Evolutionary conservation across 2,797 vertebrate genomes (phyloP).

Genomic region (Betta splendens): DNA sequence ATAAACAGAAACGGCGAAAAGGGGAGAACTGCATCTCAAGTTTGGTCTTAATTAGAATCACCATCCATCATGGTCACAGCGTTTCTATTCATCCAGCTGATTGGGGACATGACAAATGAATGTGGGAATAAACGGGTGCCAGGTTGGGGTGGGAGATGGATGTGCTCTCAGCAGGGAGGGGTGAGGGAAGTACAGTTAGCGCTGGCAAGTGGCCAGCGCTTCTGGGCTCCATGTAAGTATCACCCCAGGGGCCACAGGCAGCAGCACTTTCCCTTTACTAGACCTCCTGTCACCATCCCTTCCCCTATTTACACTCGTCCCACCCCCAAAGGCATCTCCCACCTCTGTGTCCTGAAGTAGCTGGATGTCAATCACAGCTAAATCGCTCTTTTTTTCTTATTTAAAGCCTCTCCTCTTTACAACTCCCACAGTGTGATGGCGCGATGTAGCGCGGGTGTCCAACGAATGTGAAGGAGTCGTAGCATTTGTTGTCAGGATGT

Average conservation of each 20-base stretch:
- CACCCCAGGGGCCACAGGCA: slow-evolving; percentile 49
- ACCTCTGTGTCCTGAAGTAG: slow-evolving; percentile 48
- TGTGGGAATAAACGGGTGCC: slow-evolving; percentile 92
- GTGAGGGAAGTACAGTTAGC: slow-evolving; percentile 88
- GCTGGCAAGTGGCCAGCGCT: slow-evolving; percentile 86
- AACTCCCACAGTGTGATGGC: slow-evolving; percentile 34
- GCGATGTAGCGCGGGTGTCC: slow-evolving; percentile 50
- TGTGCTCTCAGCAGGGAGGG: slow-evolving; percentile 88
- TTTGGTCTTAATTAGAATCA: slow-evolving; percentile 88
- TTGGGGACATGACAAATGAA: slow-evolving; percentile 96
- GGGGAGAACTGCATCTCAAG: slow-evolving; percentile 65
- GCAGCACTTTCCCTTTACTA: slow-evolving; percentile 67
- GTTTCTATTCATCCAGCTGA: slow-evolving; percentile 91
- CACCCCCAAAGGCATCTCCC: slow-evolving; percentile 18
- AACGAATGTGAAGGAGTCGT: slow-evolving; percentile 65
- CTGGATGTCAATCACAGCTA: slow-evolving; percentile 57
- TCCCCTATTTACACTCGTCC: slow-evolving; percentile 65
- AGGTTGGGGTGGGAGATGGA: slow-evolving; percentile 88
- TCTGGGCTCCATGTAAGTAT: slow-evolving; percentile 60
- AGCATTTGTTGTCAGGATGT: slow-evolving; percentile 66
- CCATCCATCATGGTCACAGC: slow-evolving; percentile 88
- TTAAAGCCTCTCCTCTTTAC: slow-evolving; percentile 10
- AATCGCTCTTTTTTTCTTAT: no score
- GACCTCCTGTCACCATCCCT: slow-evolving; percentile 68
- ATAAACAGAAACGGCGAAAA: slow-evolving; percentile 53